Evolutionary conservation across 2,797 vertebrate species (phyloP), one percentile per base, ranked within the genome.

Genomic region (Notolepis coatsorum): DNA sequence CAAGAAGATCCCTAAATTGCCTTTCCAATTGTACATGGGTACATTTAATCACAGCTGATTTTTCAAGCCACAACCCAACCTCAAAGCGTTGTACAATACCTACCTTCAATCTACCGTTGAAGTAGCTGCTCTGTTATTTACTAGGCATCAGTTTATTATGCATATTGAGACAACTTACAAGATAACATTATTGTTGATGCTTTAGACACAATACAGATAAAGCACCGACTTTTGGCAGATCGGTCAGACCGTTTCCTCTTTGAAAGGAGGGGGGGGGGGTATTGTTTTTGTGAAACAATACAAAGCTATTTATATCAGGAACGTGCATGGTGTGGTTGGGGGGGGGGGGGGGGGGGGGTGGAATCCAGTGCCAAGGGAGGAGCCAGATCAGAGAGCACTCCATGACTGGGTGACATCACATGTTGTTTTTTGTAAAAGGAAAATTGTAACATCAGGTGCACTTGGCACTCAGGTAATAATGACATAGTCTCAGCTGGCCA

Each of bases 251-350:
- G 46, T 53, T 41, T 25, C 17, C 39, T 27, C 59, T 65, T 38
- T 10, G 68, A 56, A 71, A 37, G 20, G 61, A 57, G 12, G 61
- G 68, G 53, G 70, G 31, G 20, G 61, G 55, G 12, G 61, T 76
- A 64, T 23, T 46, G 56, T 65, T 48, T 52, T 9, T 59, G 55
- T 71, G 56, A 82, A 77, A 80, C 27, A 21, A 63, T n/a, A 50
- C 42, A 72, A 24, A 71, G 46, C 71, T 77, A 33, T 62, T 70
- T 7, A 56, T 80, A 30, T 69, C 66, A 75, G 66, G 72, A 80
- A 84, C 66, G 17, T 38, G 45, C 49, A 55, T 42, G 48, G 56
- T 7, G 15, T 42, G 15, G 35, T 38, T n/a, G n/a, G n/a, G n/a
- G n/a, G n/a, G n/a, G n/a, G n/a, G n/a, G n/a, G n/a, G n/a, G n/a